phyloP scores from a whole-genome alignment of 1,140 invertebrate genomes.

The Solenopsis fugax region DNA sequence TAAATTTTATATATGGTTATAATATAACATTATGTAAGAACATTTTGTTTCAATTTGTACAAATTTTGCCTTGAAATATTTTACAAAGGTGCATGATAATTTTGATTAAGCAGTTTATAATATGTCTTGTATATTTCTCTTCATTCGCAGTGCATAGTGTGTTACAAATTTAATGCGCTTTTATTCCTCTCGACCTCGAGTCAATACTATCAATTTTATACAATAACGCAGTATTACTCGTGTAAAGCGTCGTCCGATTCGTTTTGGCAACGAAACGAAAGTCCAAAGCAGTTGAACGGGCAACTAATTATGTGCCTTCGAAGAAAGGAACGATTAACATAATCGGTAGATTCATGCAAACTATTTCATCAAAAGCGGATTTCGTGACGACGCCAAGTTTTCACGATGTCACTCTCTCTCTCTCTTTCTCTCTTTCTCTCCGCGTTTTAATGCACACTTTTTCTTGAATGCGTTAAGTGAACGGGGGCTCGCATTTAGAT shows the following conservation, averaged over 20 bases:
- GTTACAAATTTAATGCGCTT: too few relatives aligned
- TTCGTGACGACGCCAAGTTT: not conserved
- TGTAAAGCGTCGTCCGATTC: not conserved
- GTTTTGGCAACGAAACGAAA: not conserved
- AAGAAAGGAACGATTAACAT: slow-evolving; percentile 38
- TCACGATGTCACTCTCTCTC: slow-evolving; percentile 2
- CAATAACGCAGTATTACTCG: not conserved
- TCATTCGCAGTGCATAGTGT: too few relatives aligned
- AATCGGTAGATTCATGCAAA: slow-evolving; percentile 55
- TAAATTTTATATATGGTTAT: too few relatives aligned
- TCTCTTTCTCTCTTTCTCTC: not conserved
- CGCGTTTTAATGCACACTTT: slow-evolving; percentile 7
- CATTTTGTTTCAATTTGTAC: too few relatives aligned
- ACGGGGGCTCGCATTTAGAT: slow-evolving; percentile 61
- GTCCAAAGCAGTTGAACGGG: not conserved
- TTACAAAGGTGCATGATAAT: too few relatives aligned
- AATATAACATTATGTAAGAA: too few relatives aligned
- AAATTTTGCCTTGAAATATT: not conserved
- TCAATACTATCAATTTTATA: not conserved
- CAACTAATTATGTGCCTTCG: not conserved
- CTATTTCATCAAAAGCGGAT: slow-evolving; percentile 5
- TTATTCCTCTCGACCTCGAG: not conserved
- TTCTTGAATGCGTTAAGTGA: slow-evolving; percentile 62
- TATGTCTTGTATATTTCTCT: too few relatives aligned
- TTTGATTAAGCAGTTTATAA: too few relatives aligned